These are phyloP conservation scores for Dicyrtoma fusca DNA, from an alignment of 2,888 invertebrate genomes.

Conservation along the genomic window DNA sequence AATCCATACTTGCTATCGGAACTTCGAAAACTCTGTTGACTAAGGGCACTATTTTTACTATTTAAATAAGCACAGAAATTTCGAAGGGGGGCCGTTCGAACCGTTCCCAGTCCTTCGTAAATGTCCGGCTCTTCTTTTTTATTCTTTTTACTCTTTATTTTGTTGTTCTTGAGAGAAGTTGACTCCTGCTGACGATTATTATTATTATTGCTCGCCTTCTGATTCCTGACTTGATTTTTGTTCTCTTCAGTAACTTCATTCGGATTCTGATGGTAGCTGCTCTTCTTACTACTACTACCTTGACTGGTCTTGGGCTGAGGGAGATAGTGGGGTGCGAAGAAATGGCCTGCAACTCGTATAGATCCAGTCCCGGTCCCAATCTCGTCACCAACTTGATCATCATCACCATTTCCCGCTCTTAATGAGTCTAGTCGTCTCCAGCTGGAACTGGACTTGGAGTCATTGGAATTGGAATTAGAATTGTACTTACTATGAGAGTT, in stretches of 20 bases:
- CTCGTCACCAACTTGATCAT: too few species aligned
- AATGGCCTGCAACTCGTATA: not conserved
- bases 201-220: not conserved
- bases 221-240: not conserved
- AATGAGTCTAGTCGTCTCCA: not conserved
- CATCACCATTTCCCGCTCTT: not conserved
- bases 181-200: not conserved
- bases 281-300: not conserved
- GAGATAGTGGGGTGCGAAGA: conserved; percentile 38
- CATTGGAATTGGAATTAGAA: not conserved
- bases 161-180: not conserved
- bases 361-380: too few species aligned
- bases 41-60: conserved; percentile 15
- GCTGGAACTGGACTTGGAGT: not conserved
- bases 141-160: conserved; percentile 10
- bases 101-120: conserved; percentile 6
- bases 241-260: not conserved
- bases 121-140: conserved; percentile 1
- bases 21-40: conserved; percentile 22
- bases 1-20: conserved; percentile 52
- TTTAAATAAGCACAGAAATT: conserved; percentile 49
- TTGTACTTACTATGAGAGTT: not conserved
- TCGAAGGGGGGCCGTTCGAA: conserved; percentile 20
- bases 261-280: too few species aligned
- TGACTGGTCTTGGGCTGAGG: conserved; percentile 8